Percentiles rank a stretch among this genome's conserved stretches.
Evolutionary conservation across 92 coral and sea anemone species (phyloP).

Genomic region (Paramuricea clavata): DNA sequence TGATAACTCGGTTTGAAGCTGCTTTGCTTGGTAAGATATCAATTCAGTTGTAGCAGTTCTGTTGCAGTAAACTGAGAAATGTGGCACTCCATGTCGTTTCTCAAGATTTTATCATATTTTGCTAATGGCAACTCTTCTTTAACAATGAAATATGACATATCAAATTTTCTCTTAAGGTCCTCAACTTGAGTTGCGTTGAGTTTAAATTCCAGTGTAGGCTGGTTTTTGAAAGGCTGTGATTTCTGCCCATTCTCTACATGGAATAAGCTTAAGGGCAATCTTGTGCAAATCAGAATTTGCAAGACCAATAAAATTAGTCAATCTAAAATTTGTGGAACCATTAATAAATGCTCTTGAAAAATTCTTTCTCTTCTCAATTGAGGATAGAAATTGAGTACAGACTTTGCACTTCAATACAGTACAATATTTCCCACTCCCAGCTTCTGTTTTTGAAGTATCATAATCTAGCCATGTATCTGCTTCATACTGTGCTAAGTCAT

Average conservation of each 20-base stretch:
- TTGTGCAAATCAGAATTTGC: slow-evolving; percentile 56
- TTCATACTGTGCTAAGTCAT: slow-evolving; percentile 46
- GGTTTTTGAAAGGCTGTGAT: slow-evolving; percentile 39
- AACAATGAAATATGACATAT: slow-evolving; percentile 60
- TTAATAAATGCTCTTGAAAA: slow-evolving; percentile 63
- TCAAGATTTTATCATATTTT: slow-evolving; percentile 67
- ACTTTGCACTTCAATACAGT: slow-evolving; percentile 50
- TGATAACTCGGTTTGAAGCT: slow-evolving; percentile 49
- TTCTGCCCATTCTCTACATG: slow-evolving; percentile 44
- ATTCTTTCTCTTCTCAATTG: slow-evolving; percentile 50
- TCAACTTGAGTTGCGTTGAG: slow-evolving; percentile 59
- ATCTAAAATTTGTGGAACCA: slow-evolving; percentile 62
- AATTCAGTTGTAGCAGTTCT: slow-evolving; percentile 64
- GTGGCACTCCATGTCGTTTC: slow-evolving; percentile 60
- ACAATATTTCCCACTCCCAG: slow-evolving; percentile 49
- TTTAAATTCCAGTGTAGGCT: slow-evolving; percentile 49
- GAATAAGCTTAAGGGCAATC: slow-evolving; percentile 27
- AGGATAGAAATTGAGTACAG: slow-evolving; percentile 58
- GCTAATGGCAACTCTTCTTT: slow-evolving; percentile 69
- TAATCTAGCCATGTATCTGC: slow-evolving; percentile 57
- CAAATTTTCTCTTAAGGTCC: slow-evolving; percentile 52
- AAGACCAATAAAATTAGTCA: slow-evolving; percentile 56
- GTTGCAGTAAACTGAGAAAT: slow-evolving; percentile 45
- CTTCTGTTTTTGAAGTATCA: slow-evolving; percentile 23
- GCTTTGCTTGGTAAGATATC: slow-evolving; percentile 60